phyloP scores from a whole-genome alignment of 2,797 vertebrate genomes.

The Thaleichthys pacificus region DNA sequence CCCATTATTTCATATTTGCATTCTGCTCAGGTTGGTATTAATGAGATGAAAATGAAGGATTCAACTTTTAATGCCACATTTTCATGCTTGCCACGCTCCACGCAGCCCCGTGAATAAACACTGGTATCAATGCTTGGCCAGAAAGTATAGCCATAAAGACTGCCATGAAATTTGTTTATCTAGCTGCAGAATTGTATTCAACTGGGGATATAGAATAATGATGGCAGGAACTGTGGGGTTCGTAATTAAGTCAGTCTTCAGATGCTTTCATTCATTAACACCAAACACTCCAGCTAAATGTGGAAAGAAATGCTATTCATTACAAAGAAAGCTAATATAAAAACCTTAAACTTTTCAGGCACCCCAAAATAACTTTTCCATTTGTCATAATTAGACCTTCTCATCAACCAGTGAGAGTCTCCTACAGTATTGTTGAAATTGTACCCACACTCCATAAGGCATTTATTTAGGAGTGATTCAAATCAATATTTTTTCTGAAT shows the following conservation, averaged over 20 bases:
- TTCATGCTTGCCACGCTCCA: constrained; percentile 77
- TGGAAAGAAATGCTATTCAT: constrained; percentile 68
- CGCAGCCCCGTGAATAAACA: constrained; percentile 80
- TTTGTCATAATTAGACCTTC: constrained; percentile 68
- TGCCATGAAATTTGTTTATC: constrained; percentile 79
- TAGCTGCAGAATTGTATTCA: constrained; percentile 69
- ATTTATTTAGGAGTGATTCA: constrained; percentile 61
- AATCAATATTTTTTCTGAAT: constrained; percentile 32
- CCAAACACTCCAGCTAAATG: constrained; percentile 70
- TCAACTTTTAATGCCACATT: constrained; percentile 80
- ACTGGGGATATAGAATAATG: constrained; percentile 73
- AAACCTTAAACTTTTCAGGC: constrained; percentile 61
- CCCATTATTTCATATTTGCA: constrained; percentile 71
- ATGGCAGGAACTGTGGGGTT: constrained; percentile 71
- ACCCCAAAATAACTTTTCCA: constrained; percentile 62
- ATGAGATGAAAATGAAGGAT: constrained; percentile 87
- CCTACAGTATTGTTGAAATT: constrained; percentile 25
- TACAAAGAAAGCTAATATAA: constrained; percentile 70
- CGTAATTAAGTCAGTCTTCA: constrained; percentile 80
- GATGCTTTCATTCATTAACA: constrained; percentile 80
- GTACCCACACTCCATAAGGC: constrained; percentile 50
- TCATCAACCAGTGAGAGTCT: constrained; percentile 56
- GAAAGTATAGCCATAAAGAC: constrained; percentile 76
- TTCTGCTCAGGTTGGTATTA: constrained; percentile 69
- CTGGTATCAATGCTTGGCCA: constrained; percentile 77